Base-by-base conservation (phyloP, 2,888 invertebrate genomes). In the Synergus itoensis region DNA sequence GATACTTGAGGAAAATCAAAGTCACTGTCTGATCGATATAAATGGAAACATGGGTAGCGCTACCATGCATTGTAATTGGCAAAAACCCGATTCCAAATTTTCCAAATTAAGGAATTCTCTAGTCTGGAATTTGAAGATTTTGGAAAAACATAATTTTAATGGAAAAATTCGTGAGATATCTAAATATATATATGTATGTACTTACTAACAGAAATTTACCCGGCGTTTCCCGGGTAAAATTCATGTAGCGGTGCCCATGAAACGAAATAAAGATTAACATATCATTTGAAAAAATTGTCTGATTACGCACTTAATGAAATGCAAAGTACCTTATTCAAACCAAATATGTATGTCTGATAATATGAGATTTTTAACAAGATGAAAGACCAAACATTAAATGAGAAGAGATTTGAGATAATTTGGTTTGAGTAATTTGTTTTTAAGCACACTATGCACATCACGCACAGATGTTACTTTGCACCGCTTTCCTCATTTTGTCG, bases 401-500 rank as follows among this genome's bases (percentile, higher is more conserved):
- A 41, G 12, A 69, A 57, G n/a, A 57, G 3, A 62, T 28, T 62
- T 45, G 45, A 12, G 4, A 65, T 18, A n/a, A 53, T 73, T 87
- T 88, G 88, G 86, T 90, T 90, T 88, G 86, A 85, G 86, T 86
- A 84, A 77, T 82, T 76, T 79, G 83, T 76, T 77, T 73, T 60
- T 78, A 53, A 76, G 69, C 79, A 85, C 82, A 89, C 85, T 86
- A 90, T 84, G 88, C 89, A 89, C 89, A 89, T 82, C 86, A 88
- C 87, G 89, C 89, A 90, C 88, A 89, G 86, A 90, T 88, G 88
- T 90, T 89, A 90, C 89, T 89, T 89, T 90, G 92, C 92, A 92
- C 91, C 91, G 91, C 91, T 92, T 91, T 91, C 90, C 91, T 91
- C 89, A 91, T 91, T 91, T 91, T 92, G 90, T 90, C 91, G 91